Conservation (phyloP, 1,140 invertebrate genomes). For the Drosophila jambulina region DNA sequence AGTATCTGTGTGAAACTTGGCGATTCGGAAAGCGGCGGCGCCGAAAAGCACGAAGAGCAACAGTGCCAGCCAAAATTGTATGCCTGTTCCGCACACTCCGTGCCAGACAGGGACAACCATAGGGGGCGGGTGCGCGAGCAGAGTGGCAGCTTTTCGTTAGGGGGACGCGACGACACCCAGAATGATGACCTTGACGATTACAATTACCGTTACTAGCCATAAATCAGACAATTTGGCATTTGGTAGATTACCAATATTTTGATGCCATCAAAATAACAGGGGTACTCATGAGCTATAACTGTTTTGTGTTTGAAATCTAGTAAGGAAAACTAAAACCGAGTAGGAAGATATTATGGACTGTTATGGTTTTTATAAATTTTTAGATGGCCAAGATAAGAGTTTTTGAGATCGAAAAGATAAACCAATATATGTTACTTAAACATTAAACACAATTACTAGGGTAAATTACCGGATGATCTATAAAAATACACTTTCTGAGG, state of each 20-base stretch:
- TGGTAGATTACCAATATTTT: constrained; percentile 3
- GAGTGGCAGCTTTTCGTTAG: constrained; percentile 25
- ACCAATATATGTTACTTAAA: no score
- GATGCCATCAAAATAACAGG: not conserved
- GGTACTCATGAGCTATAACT: not conserved
- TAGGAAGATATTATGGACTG: no score
- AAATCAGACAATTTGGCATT: constrained; percentile 11
- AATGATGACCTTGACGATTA: constrained; percentile 30
- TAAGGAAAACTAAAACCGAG: not conserved
- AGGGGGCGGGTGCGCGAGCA: not conserved
- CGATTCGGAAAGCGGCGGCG: constrained; percentile 28
- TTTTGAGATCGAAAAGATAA: no score
- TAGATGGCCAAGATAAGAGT: no score
- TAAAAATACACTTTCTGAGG: no score
- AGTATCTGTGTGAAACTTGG: constrained; percentile 37
- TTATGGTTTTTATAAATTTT: no score
- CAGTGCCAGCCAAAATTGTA: constrained; percentile 11
- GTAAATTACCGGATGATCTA: no score
- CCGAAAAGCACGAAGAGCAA: constrained; percentile 17
- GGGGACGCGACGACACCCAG: constrained; percentile 18
- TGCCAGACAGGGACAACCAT: constrained; percentile 28
- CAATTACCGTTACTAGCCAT: constrained; percentile 15
- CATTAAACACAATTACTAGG: no score
- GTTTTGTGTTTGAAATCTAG: not conserved
- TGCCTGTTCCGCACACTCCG: not conserved